Base-by-base conservation (phyloP, 1,140 invertebrate species). In the Frieseomelitta varia region DNA sequence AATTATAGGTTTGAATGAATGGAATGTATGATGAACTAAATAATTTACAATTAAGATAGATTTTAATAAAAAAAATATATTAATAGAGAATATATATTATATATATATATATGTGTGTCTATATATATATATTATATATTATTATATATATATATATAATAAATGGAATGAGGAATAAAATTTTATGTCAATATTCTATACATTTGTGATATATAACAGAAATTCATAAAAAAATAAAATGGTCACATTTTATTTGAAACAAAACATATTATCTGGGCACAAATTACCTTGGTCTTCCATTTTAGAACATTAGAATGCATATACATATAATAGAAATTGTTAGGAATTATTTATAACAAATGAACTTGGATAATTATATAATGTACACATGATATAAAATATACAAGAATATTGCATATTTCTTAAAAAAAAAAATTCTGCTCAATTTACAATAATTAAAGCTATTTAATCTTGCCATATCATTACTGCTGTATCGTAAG, bases 101-200 rank as follows among this genome's bases (percentile, higher is more conserved):
- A 77, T 63, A n/a, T 12, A 61, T 61, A 61, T 61, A n/a, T 63
- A 63, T 63, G n/a, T n/a, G n/a, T n/a, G n/a, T n/a, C n/a, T n/a
- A n/a, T n/a, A n/a, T n/a, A n/a, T n/a, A n/a, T n/a, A n/a, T n/a
- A n/a, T n/a, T n/a, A n/a, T n/a, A n/a, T n/a, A n/a, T n/a, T n/a
- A n/a, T n/a, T n/a, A n/a, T n/a, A 63, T 15, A 27, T 55, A 61
- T 61, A 76, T 76, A 85, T 79, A 79, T 4, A 39, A 39, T 79
- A 74, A 79, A 81, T 55, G 14, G 68, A 71, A 74, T 34, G n/a
- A 65, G 51, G 19, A 61, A 74, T 74, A 47, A 74, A 81, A 82
- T 73, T 84, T 88, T 85, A 81, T 87, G 72, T 85, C 76, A 72
- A 81, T 85, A 89, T 81, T 89, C 85, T 87, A 84, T 81, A 84